Percentiles rank a stretch among this genome's conserved stretches.
Conservation (phyloP, 1,140 invertebrate species). For the Bombus haemorrhoidalis region DNA sequence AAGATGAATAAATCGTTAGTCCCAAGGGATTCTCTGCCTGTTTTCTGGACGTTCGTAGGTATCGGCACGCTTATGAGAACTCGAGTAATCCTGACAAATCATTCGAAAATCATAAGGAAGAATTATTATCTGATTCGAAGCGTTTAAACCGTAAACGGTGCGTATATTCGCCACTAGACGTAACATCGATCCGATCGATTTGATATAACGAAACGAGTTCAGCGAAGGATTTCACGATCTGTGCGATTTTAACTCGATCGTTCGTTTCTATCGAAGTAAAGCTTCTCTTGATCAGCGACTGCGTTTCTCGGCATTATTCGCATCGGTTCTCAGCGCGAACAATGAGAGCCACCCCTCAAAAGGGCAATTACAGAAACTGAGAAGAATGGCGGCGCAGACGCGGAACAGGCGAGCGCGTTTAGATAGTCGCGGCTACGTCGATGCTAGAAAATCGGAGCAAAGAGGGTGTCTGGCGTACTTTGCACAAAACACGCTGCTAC, state of each 20-base stretch:
- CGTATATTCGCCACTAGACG: too few relatives aligned
- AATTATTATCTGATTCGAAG: too few relatives aligned
- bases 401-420: slow-evolving; percentile 37
- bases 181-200: too few relatives aligned
- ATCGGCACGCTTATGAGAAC: too few relatives aligned
- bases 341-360: slow-evolving; percentile 31
- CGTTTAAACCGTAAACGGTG: too few relatives aligned
- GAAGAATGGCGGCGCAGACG: slow-evolving; percentile 32
- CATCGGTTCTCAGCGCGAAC: slow-evolving; percentile 8
- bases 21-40: too few relatives aligned
- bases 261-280: background rate
- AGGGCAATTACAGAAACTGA: slow-evolving; percentile 33
- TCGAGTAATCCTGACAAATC: rapidly evolving
- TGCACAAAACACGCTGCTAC: slow-evolving; percentile 25
- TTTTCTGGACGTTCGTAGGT: too few relatives aligned
- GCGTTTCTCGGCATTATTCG: slow-evolving; percentile 21
- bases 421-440: slow-evolving; percentile 24
- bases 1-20: too few relatives aligned
- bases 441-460: slow-evolving; percentile 17
- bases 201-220: too few relatives aligned
- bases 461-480: slow-evolving; percentile 21
- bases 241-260: background rate
- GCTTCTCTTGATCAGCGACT: slow-evolving; percentile 27
- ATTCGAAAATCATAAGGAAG: too few relatives aligned
- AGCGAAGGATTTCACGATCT: background rate